Evolutionary conservation across 2,888 invertebrate species (phyloP).

Genomic region (Tenthredo livida): DNA sequence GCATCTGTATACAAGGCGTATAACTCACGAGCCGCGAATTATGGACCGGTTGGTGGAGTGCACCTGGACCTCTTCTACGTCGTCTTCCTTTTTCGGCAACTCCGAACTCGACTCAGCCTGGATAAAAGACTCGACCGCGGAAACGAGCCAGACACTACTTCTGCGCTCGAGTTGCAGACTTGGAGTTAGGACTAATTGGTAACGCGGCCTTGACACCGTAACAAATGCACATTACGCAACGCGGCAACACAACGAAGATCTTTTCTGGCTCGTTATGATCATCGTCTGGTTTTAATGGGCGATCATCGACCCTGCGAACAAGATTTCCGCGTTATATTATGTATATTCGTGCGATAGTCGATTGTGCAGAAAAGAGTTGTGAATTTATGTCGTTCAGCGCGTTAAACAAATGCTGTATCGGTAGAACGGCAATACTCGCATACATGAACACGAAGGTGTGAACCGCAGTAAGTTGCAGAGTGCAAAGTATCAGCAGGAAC

Average conservation of each 20-base stretch:
- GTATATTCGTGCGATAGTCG: not conserved
- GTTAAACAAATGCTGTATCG: conserved; percentile 15
- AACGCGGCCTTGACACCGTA: conserved; percentile 44
- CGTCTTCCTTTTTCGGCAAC: conserved; percentile 18
- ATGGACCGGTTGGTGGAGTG: conserved; percentile 59
- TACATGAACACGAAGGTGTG: conserved; percentile 11
- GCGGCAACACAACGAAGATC: not conserved
- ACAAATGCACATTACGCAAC: not conserved
- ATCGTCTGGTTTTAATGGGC: not conserved
- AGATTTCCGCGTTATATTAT: not conserved
- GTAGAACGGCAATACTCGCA: not conserved
- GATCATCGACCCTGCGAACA: not conserved
- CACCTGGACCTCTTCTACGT: conserved; percentile 48
- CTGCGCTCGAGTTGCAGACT: not conserved
- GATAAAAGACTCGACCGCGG: not conserved
- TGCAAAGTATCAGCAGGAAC: conserved; percentile 37
- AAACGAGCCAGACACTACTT: conserved; percentile 1
- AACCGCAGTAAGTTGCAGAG: conserved; percentile 42
- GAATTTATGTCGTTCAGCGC: conserved; percentile 6
- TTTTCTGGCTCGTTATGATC: not conserved
- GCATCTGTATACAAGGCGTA: conserved; percentile 48
- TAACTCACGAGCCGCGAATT: conserved; percentile 65
- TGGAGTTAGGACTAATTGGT: conserved; percentile 26
- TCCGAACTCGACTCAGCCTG: not conserved
- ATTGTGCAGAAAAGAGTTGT: not conserved